Evolutionary conservation across 2,113 vertebrate species (phyloP).

Genomic region (Microcebus lehilahytsara): DNA sequence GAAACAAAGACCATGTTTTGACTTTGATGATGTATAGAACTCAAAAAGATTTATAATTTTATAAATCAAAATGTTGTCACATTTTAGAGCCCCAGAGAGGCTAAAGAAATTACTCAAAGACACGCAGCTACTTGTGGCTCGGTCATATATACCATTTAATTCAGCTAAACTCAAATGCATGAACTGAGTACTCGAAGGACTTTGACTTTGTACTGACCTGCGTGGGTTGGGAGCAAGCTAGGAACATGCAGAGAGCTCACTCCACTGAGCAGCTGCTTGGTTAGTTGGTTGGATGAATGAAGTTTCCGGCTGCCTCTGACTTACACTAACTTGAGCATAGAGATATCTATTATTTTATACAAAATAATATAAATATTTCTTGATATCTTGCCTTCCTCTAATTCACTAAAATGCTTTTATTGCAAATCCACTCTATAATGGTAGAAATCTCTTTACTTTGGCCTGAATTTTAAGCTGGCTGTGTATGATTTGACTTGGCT

Average conservation of each 20-base stretch:
- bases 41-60: slow-evolving; percentile 36
- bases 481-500: not conserved
- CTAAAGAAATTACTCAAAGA: not conserved
- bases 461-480: not conserved
- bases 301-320: slow-evolving; percentile 15
- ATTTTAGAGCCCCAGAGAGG: slow-evolving; percentile 23
- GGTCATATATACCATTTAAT: not conserved
- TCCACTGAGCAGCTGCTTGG: not conserved
- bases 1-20: slow-evolving; percentile 27
- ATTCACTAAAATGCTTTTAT: not conserved
- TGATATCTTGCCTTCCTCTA: not conserved
- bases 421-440: not conserved
- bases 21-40: slow-evolving; percentile 16
- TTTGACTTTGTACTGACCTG: not conserved
- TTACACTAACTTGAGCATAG: not conserved
- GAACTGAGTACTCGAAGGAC: not conserved
- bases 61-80: slow-evolving; percentile 47
- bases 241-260: not conserved
- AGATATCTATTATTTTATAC: not conserved
- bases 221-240: not conserved
- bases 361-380: not conserved
- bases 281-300: not conserved
- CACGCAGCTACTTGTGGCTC: not conserved
- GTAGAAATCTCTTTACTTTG: not conserved
- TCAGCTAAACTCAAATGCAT: not conserved